phyloP scores from a whole-genome alignment of 2,797 vertebrate species.

The Silurus aristotelis region DNA sequence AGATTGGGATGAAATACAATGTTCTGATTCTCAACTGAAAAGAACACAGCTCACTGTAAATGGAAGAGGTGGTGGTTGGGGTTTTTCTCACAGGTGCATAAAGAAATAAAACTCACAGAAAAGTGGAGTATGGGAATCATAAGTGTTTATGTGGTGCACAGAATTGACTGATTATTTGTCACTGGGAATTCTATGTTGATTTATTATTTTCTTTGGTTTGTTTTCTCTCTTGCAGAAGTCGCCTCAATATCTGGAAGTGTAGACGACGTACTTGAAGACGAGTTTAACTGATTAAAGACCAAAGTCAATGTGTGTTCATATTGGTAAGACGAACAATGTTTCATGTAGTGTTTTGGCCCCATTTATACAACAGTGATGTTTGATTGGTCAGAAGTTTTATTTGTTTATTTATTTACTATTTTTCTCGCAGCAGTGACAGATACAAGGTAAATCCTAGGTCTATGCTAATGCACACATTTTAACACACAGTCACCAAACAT shows the following conservation, averaged over 20 bases:
- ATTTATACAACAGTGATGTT: neutral
- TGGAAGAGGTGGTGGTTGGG: slow-evolving; percentile 23
- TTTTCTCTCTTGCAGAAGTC: slow-evolving; percentile 65
- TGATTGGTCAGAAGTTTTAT: neutral
- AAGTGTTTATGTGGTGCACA: neutral
- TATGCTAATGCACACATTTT: neutral
- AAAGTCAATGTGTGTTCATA: slow-evolving; percentile 54
- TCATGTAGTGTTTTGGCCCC: neutral
- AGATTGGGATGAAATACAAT: slow-evolving; percentile 2
- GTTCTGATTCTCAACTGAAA: neutral
- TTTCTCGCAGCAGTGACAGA: neutral
- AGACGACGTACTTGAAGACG: slow-evolving; percentile 72
- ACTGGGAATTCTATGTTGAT: neutral
- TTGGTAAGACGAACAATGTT: slow-evolving; percentile 49
- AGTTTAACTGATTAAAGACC: slow-evolving; percentile 68
- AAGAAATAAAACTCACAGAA: neutral
- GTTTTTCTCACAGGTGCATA: neutral
- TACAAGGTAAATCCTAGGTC: neutral
- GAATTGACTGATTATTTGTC: neutral
- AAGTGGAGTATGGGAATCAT: neutral
- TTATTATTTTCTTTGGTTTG: neutral
- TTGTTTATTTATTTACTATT: neutral
- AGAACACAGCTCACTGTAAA: neutral
- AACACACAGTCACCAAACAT: neutral
- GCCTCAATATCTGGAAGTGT: slow-evolving; percentile 80